Conservation (phyloP, 2,113 vertebrate species). For the Coryphaenoides rupestris region DNA sequence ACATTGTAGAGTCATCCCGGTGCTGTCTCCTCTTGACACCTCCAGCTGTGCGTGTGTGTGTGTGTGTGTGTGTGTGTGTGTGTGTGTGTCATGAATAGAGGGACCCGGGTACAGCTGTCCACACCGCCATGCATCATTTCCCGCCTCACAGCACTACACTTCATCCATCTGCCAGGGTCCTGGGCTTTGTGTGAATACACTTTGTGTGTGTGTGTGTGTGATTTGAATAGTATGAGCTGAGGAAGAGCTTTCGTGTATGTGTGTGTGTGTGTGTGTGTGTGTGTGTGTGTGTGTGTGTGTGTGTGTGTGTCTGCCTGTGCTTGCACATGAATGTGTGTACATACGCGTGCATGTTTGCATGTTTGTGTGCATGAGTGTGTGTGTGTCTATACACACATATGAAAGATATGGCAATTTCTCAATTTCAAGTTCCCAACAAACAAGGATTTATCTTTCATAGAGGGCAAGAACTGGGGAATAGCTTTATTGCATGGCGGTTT, state of each 20-base stretch:
- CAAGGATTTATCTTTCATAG: conserved; percentile 1
- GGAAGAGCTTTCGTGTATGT: too few relatives aligned
- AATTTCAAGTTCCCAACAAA: not conserved
- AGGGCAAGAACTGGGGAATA: not conserved
- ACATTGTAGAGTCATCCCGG: too few relatives aligned
- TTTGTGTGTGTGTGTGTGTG: conserved; percentile 7
- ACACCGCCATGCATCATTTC: too few relatives aligned
- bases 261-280: conserved; percentile 5
- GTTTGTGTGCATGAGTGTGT: not conserved
- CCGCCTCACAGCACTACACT: not conserved
- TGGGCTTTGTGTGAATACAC: not conserved
- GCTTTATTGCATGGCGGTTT: not conserved
- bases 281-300: not conserved
- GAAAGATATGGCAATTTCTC: not conserved
- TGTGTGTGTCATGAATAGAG: not conserved
- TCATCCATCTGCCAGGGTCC: not conserved
- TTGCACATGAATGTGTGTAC: not conserved
- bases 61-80: conserved; percentile 7
- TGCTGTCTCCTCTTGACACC: too few relatives aligned
- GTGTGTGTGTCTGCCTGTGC: too few relatives aligned
- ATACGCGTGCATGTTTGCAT: not conserved
- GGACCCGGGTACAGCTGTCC: not conserved
- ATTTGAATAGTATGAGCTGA: too few relatives aligned
- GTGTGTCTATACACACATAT: not conserved
- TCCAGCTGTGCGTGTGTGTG: not conserved